These are phyloP conservation scores for Drosophila rellima DNA, from an alignment of 2,888 invertebrate genomes.

Conservation along the genomic window DNA sequence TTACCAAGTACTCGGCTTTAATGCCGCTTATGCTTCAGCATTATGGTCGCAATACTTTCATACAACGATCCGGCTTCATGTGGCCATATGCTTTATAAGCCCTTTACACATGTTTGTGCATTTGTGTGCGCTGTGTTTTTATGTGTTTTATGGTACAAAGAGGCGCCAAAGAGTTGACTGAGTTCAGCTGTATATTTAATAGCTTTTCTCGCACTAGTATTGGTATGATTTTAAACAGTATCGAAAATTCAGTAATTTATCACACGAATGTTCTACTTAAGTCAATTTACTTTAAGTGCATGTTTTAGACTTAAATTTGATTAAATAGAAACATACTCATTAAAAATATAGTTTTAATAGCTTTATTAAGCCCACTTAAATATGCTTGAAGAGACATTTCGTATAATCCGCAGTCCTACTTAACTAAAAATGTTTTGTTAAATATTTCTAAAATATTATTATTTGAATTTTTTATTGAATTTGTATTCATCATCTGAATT, in stretches of 20 bases:
- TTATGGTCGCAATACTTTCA: constrained; percentile 58
- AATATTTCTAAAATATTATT: no score
- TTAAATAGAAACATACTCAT: constrained; percentile 10
- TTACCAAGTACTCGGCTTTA: constrained; percentile 38
- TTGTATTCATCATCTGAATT: neutral
- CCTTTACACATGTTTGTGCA: constrained; percentile 15
- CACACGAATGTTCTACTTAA: constrained; percentile 1
- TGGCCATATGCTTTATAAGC: constrained; percentile 50
- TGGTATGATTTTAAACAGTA: constrained; percentile 21
- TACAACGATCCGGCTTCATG: constrained; percentile 29
- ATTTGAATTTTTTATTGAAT: neutral
- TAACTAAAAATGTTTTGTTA: neutral
- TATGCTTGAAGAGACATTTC: constrained; percentile 4
- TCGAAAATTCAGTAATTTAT: constrained; percentile 6
- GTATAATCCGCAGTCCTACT: neutral
- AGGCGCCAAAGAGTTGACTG: constrained; percentile 41
- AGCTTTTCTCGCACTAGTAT: constrained; percentile 11
- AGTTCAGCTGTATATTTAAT: constrained; percentile 47
- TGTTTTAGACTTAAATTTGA: constrained; percentile 30
- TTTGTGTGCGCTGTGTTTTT: constrained; percentile 27
- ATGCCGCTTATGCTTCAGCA: constrained; percentile 51
- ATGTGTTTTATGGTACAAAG: constrained; percentile 27
- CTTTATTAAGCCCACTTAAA: constrained; percentile 30
- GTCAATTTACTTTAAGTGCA: constrained; percentile 33
- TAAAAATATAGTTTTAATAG: constrained; percentile 3